A percentile compares a stretch with the other conserved stretches of the same genome.
Conservation (phyloP, 2,113 vertebrate species). For the Hemibagrus wyckioides region DNA sequence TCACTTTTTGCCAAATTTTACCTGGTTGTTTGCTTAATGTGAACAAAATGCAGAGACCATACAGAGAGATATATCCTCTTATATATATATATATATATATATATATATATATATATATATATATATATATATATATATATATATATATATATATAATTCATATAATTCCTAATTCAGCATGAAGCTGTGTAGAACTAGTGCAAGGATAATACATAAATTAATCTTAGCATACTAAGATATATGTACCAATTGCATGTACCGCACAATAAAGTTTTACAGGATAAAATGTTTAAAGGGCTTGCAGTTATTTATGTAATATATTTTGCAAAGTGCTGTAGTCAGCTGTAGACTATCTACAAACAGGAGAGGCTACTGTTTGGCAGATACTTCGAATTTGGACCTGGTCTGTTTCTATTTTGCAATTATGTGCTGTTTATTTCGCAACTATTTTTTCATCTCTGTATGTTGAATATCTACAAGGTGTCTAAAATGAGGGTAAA, state of each 20-base stretch:
- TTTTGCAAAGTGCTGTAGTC: not conserved
- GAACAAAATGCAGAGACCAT: not conserved
- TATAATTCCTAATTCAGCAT: not conserved
- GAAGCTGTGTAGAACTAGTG: not conserved
- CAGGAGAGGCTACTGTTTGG: not conserved
- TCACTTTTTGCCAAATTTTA: conserved; percentile 50
- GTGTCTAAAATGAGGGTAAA: not conserved
- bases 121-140: too few species aligned
- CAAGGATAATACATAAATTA: not conserved
- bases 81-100: too few species aligned
- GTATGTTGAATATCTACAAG: not conserved
- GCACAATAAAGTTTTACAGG: not conserved
- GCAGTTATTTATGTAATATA: not conserved
- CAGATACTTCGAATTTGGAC: not conserved
- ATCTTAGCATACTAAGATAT: not conserved
- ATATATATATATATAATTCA: too few species aligned
- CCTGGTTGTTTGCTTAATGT: not conserved
- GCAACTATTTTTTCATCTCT: not conserved
- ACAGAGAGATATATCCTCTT: not conserved
- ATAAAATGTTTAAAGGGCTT: not conserved
- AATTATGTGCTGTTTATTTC: not conserved
- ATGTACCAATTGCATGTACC: not conserved
- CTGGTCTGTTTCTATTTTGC: not conserved
- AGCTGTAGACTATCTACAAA: not conserved
- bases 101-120: too few species aligned